Base-by-base conservation (phyloP, 2,888 invertebrate species). In the Zaprionus lineosus region DNA sequence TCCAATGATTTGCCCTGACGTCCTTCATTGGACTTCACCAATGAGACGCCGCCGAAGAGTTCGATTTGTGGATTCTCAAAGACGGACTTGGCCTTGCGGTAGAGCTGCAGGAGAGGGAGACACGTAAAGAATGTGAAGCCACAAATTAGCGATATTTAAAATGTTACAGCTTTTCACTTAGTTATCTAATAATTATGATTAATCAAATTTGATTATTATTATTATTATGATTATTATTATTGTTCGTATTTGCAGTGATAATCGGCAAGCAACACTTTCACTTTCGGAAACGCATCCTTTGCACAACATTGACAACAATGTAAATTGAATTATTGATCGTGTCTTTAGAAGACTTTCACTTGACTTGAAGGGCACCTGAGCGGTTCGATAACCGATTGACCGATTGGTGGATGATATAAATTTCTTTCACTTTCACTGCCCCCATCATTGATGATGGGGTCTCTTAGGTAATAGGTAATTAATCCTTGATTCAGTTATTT, bases 41-140 rank as follows among this genome's bases (percentile, higher is more conserved):
- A 84, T 4, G 91, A 92, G 34, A 93, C 89, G 39, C 93, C 93
- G 60, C 91, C 91, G 60, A 92, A 88, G 34, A 93, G 71, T 74
- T 92, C 92, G 58, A 93, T 89, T 84, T 88, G 91, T 52, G 92
- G 92, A 86, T 91, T 91, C 44, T 91, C 91, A 82, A 93, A 92
- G 86, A 93, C 90, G 19, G 91, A 91, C 83, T 91, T 91, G 33
- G 92, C 92, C 76, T 91, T 91, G 59, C 92, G 91, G 90, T 91
- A 93, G 56, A 93, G 87, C 91, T 91, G 78, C 55, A 86, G 74
- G 46, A n/a, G n/a, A n/a, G 52, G 61, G 50, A 44, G 24, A 46
- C 33, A 50, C 29, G 47, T 7, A 44, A 26, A 48, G 29, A 48
- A 21, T 33, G 16, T 41, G 43, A 47, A 44, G 18, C 31, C 61